phyloP scores from a whole-genome alignment of 2,797 vertebrate species.

The Acipenser ruthenus region DNA sequence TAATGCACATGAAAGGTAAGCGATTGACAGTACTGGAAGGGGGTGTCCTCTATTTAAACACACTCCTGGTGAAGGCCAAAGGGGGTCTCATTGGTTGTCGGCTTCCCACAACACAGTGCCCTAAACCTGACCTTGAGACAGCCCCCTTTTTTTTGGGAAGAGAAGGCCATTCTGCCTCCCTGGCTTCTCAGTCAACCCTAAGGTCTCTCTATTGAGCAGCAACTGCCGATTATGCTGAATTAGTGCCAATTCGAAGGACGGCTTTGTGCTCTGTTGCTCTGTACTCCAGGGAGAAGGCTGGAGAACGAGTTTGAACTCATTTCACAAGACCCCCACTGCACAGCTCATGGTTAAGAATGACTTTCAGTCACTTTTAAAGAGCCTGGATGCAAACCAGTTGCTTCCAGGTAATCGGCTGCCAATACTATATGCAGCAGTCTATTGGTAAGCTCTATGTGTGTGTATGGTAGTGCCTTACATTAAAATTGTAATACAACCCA shows the following conservation, averaged over 20 bases:
- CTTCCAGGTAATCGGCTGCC: conserved; percentile 13
- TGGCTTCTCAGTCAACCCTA: not conserved
- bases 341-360: conserved; percentile 4
- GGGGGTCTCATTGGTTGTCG: conserved; percentile 57
- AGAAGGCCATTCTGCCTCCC: not conserved
- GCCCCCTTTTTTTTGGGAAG: conserved; percentile 13
- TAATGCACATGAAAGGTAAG: conserved; percentile 27
- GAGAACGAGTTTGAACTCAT: conserved; percentile 14
- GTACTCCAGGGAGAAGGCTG: conserved; percentile 23
- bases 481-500: too few species aligned
- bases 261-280: conserved; percentile 13
- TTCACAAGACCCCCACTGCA: not conserved
- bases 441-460: too few species aligned
- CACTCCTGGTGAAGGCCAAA: conserved; percentile 33
- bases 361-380: conserved; percentile 2
- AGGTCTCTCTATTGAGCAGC: conserved; percentile 17
- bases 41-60: conserved; percentile 21
- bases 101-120: conserved; percentile 53
- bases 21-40: conserved; percentile 32
- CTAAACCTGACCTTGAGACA: conserved; percentile 57
- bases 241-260: conserved; percentile 27
- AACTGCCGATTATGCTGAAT: conserved; percentile 21
- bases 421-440: too few species aligned
- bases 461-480: too few species aligned
- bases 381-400: conserved; percentile 20